These are phyloP conservation scores for Astropecten irregularis DNA, from an alignment of 53 echinoderm and acorn worm genomes.

Conservation along the genomic window DNA sequence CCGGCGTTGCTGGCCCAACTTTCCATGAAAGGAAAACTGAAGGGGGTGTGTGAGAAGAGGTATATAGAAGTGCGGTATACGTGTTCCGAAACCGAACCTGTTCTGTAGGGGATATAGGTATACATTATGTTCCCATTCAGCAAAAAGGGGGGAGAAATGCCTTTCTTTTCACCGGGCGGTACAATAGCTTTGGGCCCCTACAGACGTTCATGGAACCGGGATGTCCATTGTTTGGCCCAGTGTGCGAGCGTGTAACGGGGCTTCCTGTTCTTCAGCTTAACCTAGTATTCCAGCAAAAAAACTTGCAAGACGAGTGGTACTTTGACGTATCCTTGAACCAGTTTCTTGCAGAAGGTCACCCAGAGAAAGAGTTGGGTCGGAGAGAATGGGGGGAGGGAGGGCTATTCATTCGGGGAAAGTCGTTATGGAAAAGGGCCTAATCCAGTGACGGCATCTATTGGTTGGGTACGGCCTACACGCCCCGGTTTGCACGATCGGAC, in stretches of 20 bases:
- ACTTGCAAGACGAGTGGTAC: slow-evolving; percentile 25
- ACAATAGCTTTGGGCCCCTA: slow-evolving; percentile 1
- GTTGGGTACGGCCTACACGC: background rate
- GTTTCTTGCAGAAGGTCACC: slow-evolving; percentile 50
- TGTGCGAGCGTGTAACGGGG: no score
- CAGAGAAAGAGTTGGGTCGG: background rate
- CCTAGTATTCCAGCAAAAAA: slow-evolving; percentile 14
- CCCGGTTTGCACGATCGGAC: background rate
- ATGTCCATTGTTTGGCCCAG: slow-evolving; percentile 18
- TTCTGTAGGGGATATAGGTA: no score
- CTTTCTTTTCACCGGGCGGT: background rate
- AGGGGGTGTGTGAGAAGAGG: no score
- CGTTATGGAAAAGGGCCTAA: background rate
- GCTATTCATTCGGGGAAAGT: background rate
- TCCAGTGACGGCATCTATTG: slow-evolving; percentile 27
- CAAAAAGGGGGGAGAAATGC: no score
- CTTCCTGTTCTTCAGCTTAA: slow-evolving; percentile 31
- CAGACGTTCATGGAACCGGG: slow-evolving; percentile 1
- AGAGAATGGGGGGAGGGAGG: no score
- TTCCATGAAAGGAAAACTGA: no score
- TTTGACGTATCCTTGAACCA: slow-evolving; percentile 40
- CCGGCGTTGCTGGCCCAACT: no score
- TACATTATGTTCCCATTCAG: no score
- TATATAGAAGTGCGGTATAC: no score
- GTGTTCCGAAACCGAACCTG: no score